A percentile compares a stretch with the other conserved stretches of the same genome.
These are phyloP conservation scores for Crax fasciolata DNA, from an alignment of 2,797 vertebrate genomes.

Conservation along the genomic window DNA sequence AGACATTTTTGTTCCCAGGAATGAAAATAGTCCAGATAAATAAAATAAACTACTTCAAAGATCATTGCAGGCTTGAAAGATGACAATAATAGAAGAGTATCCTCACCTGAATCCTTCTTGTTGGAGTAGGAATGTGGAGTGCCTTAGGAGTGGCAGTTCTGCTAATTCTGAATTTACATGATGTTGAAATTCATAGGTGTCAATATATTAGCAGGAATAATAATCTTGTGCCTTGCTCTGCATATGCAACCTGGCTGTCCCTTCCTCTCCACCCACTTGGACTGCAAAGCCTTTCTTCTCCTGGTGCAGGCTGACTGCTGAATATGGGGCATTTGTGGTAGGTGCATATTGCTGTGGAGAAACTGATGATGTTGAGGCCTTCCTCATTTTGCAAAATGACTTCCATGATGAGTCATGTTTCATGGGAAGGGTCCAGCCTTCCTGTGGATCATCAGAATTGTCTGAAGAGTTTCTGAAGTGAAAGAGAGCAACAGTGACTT, in stretches of 20 bases:
- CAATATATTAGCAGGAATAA: background rate
- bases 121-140: background rate
- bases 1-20: background rate
- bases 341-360: accelerated
- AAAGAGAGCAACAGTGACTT: background rate
- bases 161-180: background rate
- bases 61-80: background rate
- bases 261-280: background rate
- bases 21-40: background rate
- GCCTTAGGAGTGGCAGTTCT: background rate
- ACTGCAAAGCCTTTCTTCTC: background rate
- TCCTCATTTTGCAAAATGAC: background rate
- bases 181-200: background rate
- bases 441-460: background rate
- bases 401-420: background rate
- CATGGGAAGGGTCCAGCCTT: background rate
- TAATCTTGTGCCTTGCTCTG: background rate
- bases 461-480: background rate
- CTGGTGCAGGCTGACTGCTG: background rate
- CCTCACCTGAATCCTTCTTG: background rate
- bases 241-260: background rate
- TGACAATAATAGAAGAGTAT: background rate
- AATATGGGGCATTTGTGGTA: accelerated
- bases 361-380: background rate
- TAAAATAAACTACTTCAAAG: conserved; percentile 11